Conservation (phyloP, 2,888 invertebrate genomes). For the Sinopyrophorus schimmeli region DNA sequence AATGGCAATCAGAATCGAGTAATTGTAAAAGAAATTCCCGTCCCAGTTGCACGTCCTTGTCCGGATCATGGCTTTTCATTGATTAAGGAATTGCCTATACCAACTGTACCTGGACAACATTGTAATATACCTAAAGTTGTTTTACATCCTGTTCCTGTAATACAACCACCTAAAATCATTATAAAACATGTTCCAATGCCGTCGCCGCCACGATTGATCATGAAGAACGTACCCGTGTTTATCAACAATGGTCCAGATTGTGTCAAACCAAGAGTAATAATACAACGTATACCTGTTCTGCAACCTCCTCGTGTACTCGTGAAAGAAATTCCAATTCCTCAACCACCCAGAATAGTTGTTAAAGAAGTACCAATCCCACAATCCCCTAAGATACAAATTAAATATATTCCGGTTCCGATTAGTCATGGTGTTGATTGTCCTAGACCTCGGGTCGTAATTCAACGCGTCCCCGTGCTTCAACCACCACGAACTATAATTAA, state of each 20-base stretch:
- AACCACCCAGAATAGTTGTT: conserved; percentile 14
- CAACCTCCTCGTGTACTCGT: conserved; percentile 14
- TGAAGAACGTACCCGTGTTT: conserved; percentile 14
- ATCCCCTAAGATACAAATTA: conserved; percentile 4
- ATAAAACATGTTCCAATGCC: conserved; percentile 11
- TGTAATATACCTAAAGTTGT: conserved; percentile 13
- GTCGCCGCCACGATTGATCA: conserved; percentile 5
- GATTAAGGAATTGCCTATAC: conserved; percentile 15
- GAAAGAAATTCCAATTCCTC: conserved; percentile 17
- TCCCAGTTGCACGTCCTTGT: neutral
- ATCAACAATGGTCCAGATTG: conserved; percentile 3
- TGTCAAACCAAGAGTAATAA: conserved; percentile 9
- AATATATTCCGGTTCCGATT: conserved; percentile 6
- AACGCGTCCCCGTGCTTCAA: neutral
- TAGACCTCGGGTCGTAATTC: neutral
- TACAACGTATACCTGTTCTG: conserved; percentile 14
- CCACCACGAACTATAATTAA: conserved; percentile 9
- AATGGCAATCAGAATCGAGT: neutral
- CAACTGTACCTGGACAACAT: neutral
- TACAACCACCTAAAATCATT: conserved; percentile 12
- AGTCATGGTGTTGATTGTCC: neutral
- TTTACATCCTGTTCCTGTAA: conserved; percentile 13
- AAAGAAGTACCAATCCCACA: conserved; percentile 20
- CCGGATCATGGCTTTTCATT: too few relatives aligned
- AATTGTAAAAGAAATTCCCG: conserved; percentile 6